Percentiles rank a stretch among this genome's conserved stretches.
These are phyloP conservation scores for Osmerus eperlanus DNA, from an alignment of 2,113 vertebrate species.

Conservation along the genomic window DNA sequence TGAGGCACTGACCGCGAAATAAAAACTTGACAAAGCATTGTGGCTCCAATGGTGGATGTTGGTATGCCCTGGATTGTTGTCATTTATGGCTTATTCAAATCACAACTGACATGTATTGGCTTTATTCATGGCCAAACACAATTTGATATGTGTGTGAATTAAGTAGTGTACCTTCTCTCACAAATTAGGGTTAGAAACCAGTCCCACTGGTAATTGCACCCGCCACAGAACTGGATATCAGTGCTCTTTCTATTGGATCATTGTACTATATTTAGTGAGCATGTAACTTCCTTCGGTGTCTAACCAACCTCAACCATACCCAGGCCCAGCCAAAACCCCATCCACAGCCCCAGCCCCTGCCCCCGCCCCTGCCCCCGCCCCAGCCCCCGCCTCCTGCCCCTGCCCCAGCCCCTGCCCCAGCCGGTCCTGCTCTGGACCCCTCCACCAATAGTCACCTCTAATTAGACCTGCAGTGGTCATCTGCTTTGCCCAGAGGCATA, in stretches of 20 bases:
- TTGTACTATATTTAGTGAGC: background rate
- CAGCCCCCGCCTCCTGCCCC: conserved; percentile 11
- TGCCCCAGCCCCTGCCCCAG: conserved; percentile 18
- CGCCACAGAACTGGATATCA: conserved; percentile 4
- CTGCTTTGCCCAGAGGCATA: conserved; percentile 30
- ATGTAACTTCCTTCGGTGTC: conserved; percentile 1
- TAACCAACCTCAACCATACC: background rate
- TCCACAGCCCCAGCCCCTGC: conserved; percentile 21
- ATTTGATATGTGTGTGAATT: background rate
- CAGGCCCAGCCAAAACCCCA: conserved; percentile 12
- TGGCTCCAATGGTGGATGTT: background rate
- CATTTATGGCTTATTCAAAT: background rate
- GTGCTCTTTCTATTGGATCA: background rate
- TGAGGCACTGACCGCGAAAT: conserved; percentile 18
- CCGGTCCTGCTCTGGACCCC: conserved; percentile 23
- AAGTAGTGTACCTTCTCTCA: background rate
- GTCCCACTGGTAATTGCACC: background rate
- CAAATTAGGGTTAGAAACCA: background rate
- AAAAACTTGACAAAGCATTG: background rate
- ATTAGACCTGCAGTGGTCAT: conserved; percentile 36
- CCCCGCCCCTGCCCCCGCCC: conserved; percentile 30
- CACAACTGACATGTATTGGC: too few relatives aligned
- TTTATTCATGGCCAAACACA: too few relatives aligned
- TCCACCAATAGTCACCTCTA: conserved; percentile 45
- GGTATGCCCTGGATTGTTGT: background rate